Conservation (phyloP, 2,797 vertebrate species). For the Rhinatrema bivittatum region DNA sequence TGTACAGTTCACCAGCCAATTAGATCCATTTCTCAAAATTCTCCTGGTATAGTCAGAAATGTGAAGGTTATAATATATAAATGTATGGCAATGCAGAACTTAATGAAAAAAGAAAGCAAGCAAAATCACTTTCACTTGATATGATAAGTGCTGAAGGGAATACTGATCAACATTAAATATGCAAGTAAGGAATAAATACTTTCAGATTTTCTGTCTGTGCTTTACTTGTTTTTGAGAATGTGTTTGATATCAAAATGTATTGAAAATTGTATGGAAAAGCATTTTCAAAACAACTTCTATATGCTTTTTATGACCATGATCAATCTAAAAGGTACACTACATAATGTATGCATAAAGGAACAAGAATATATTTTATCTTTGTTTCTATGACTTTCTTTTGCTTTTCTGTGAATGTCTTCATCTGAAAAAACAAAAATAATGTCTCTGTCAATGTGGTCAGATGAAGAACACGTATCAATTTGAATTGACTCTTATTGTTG, state of each 20-base stretch:
- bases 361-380: constrained; percentile 37
- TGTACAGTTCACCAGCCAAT: too few relatives aligned
- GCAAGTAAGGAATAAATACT: constrained; percentile 54
- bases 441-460: background rate
- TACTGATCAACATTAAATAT: constrained; percentile 61
- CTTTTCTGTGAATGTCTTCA: constrained; percentile 14
- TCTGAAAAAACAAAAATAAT: background rate
- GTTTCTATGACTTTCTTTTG: constrained; percentile 30
- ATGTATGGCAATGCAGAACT: too few relatives aligned
- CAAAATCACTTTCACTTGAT: too few relatives aligned
- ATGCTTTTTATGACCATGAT: constrained; percentile 53
- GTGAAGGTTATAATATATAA: too few relatives aligned
- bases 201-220: constrained; percentile 50
- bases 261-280: constrained; percentile 54
- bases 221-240: constrained; percentile 58
- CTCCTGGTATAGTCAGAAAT: too few relatives aligned
- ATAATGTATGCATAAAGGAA: constrained; percentile 45
- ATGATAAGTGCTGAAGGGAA: too few relatives aligned
- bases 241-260: constrained; percentile 62
- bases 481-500: too few relatives aligned
- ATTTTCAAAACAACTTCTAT: constrained; percentile 50
- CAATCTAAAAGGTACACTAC: constrained; percentile 36
- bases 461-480: too few relatives aligned
- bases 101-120: too few relatives aligned
- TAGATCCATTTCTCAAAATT: too few relatives aligned